Percentiles rank a stretch among this genome's conserved stretches.
Evolutionary conservation across 1,140 invertebrate species (phyloP).

Genomic region (Lamellibrachia luymesi): DNA sequence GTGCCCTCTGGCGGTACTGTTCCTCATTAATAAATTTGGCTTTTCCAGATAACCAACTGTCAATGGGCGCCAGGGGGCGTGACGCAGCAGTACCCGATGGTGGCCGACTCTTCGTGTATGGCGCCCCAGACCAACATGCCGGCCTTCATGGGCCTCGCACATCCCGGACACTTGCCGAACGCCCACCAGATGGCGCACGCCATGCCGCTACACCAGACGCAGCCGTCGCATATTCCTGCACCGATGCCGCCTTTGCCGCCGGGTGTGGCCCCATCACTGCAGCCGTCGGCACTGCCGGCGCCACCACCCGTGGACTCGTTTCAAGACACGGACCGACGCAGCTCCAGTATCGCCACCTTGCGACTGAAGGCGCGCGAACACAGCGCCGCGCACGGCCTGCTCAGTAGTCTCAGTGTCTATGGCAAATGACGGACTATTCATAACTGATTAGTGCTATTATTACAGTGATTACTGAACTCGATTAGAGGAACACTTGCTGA

Average conservation of each 20-base stretch:
- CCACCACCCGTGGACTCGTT: background rate
- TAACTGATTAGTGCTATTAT: background rate
- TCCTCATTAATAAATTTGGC: background rate
- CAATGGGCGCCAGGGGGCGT: background rate
- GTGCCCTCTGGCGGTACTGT: no score
- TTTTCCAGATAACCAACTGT: background rate
- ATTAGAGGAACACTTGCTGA: no score
- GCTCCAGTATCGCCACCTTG: constrained; percentile 83
- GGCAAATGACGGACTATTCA: background rate
- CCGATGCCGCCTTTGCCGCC: background rate
- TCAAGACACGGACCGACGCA: constrained; percentile 65
- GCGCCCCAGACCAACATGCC: constrained; percentile 9
- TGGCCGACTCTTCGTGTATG: background rate
- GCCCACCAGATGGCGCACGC: constrained; percentile 16
- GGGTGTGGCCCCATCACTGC: background rate
- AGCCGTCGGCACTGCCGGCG: background rate
- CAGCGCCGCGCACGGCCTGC: constrained; percentile 22
- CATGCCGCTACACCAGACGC: background rate
- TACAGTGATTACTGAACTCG: background rate
- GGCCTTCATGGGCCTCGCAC: constrained; percentile 12
- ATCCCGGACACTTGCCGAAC: background rate
- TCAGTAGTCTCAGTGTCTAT: constrained; percentile 7
- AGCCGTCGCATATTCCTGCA: background rate
- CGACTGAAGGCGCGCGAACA: constrained; percentile 85
- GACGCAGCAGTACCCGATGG: background rate